These are phyloP conservation scores for Phortica magna DNA, from an alignment of 2,888 invertebrate genomes.

Conservation along the genomic window DNA sequence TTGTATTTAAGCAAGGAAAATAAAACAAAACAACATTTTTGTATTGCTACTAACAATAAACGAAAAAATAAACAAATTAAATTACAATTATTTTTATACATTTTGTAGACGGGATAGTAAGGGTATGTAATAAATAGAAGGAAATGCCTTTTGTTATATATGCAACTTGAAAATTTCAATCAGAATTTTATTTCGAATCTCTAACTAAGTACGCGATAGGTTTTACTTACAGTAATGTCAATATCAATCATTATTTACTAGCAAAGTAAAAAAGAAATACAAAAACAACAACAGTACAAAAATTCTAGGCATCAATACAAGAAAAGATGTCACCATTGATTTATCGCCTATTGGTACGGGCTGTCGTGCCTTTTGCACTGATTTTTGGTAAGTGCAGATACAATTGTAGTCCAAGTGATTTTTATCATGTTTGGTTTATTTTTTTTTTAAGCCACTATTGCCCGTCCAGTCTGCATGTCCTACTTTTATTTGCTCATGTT, in stretches of 20 bases:
- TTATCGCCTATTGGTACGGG: neutral
- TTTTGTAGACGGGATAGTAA: too few species aligned
- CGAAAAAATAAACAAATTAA: neutral
- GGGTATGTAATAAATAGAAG: too few species aligned
- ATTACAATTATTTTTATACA: too few species aligned
- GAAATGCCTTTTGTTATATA: too few species aligned
- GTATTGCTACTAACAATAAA: too few species aligned
- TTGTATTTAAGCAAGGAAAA: neutral
- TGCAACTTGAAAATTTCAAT: too few species aligned
- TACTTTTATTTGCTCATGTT: conserved; percentile 53
- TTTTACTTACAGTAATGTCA: too few species aligned
- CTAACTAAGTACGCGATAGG: too few species aligned
- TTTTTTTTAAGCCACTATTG: conserved; percentile 44
- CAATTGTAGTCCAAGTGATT: neutral
- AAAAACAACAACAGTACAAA: neutral
- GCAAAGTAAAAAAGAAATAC: too few species aligned
- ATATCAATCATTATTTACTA: too few species aligned
- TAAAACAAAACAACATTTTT: neutral
- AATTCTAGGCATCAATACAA: neutral
- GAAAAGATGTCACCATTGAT: neutral
- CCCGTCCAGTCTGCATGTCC: conserved; percentile 52
- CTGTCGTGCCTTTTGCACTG: neutral
- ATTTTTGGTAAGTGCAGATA: neutral
- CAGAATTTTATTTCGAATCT: too few species aligned
- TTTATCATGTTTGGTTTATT: neutral